Base-by-base conservation (phyloP, 2,888 invertebrate species). In the Lasioglossum morio region DNA sequence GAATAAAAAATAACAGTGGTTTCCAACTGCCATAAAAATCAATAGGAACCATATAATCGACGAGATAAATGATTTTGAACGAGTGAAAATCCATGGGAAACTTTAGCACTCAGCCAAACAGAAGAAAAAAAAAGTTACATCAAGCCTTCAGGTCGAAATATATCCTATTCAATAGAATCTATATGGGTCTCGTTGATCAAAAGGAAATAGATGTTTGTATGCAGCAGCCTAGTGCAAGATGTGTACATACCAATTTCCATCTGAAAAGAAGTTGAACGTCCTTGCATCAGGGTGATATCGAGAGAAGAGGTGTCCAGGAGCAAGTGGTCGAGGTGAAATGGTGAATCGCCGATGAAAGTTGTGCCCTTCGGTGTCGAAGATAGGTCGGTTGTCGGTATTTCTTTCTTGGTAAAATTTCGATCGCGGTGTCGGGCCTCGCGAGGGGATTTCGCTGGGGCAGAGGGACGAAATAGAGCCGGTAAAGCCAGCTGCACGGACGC, bases 361-460 rank as follows among this genome's bases (percentile, higher is more conserved):
- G 74, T 82, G 76, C 79, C 66, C 69, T 86, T 88, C 79, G 63
- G 87, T 87, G 95, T 85, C 96, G 96, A 96, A 96, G 80, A 70
- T 79, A 69, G 57, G 82, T 81, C 72, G 88, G 86, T 87, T 84
- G 90, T 78, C 81, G 83, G 43, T 46, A 74, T 82, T 84, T 86
- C 48, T 82, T 84, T 76, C 70, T 72, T 77, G 60, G 79, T 40
- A 85, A 82, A 91, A 86, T 85, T 87, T 88, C 83, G 78, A 88
- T 88, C 86, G 88, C 85, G 57, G 74, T 88, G 79, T 82, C 85
- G 83, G 30, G 78, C 63, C 79, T 77, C 81, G 79, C 85, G 85
- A 75, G 84, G 73, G 84, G 72, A 89, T 88, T 90, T 86, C 85
- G 91, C 85, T 88, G 85, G 83, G 88, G 81, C 82, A 83, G 79